Conservation (phyloP, 37 sponge, comb jelly and placozoan species). For the Axinella damicornis region DNA sequence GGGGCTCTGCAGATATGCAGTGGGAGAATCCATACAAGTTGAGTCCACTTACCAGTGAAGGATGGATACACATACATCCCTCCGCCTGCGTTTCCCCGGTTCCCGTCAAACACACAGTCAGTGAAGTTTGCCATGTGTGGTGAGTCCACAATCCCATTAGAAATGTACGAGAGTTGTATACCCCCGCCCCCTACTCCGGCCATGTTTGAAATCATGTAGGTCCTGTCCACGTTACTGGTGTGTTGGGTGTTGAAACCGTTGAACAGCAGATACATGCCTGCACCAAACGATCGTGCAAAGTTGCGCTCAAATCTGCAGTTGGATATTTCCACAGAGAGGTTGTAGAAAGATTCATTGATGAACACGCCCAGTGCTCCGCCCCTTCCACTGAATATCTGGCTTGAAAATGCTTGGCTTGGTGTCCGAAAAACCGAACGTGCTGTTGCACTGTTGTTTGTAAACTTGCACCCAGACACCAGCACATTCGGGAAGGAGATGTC, state of each 20-base stretch:
- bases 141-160: slow-evolving; percentile 14
- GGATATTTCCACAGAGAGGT: slow-evolving; percentile 23
- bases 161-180: slow-evolving; percentile 26
- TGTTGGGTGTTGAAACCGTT: slow-evolving; percentile 19
- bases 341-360: slow-evolving; percentile 39
- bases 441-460: slow-evolving; percentile 51
- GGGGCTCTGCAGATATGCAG: too few relatives aligned
- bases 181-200: slow-evolving; percentile 61
- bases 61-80: slow-evolving; percentile 31
- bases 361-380: slow-evolving; percentile 71
- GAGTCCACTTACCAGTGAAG: slow-evolving; percentile 20
- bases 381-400: slow-evolving; percentile 63
- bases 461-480: slow-evolving; percentile 6
- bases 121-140: slow-evolving; percentile 24
- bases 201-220: slow-evolving; percentile 22
- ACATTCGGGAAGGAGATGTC: background rate
- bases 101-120: slow-evolving; percentile 30
- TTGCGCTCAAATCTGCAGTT: slow-evolving; percentile 42
- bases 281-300: slow-evolving; percentile 65
- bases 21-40: too few relatives aligned
- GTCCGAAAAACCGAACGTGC: slow-evolving; percentile 4
- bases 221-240: slow-evolving; percentile 1
- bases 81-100: slow-evolving; percentile 43
- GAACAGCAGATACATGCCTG: slow-evolving; percentile 51
- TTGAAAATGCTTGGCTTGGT: slow-evolving; percentile 32